These are phyloP conservation scores for Arbacia lixula DNA, from an alignment of 53 echinoderm and acorn worm species.

Conservation along the genomic window DNA sequence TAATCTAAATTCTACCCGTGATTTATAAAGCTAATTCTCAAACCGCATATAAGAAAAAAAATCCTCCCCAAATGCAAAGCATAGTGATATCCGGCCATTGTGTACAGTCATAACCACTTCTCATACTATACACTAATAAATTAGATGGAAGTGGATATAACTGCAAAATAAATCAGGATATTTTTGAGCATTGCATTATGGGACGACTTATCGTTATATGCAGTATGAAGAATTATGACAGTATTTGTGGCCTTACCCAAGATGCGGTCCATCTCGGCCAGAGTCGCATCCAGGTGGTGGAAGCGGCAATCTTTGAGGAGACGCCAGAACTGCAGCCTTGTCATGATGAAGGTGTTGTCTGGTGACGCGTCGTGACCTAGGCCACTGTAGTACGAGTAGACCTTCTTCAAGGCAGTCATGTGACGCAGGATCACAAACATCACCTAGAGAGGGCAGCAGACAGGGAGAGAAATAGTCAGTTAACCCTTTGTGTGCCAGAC, in stretches of 20 bases:
- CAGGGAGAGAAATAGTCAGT: neutral
- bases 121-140: too few species aligned
- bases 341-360: slow-evolving; percentile 98
- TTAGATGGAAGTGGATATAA: too few species aligned
- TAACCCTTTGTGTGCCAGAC: too few species aligned
- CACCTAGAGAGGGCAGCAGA: slow-evolving; percentile 56
- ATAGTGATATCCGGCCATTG: too few species aligned
- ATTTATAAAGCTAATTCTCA: too few species aligned
- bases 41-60: too few species aligned
- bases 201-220: neutral
- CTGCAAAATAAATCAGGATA: too few species aligned
- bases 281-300: slow-evolving; percentile 80
- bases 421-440: slow-evolving; percentile 98
- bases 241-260: slow-evolving; percentile 58
- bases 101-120: too few species aligned
- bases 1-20: too few species aligned
- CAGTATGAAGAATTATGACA: neutral
- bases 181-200: too few species aligned
- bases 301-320: slow-evolving; percentile 95
- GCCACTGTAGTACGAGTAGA: slow-evolving; percentile 95
- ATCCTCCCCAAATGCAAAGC: too few species aligned
- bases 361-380: slow-evolving; percentile 94
- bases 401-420: slow-evolving; percentile 89
- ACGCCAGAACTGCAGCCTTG: slow-evolving; percentile 96
- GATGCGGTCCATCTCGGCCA: slow-evolving; percentile 92